Conservation (phyloP, 2,888 invertebrate genomes). For the Stenotaenia linearis region DNA sequence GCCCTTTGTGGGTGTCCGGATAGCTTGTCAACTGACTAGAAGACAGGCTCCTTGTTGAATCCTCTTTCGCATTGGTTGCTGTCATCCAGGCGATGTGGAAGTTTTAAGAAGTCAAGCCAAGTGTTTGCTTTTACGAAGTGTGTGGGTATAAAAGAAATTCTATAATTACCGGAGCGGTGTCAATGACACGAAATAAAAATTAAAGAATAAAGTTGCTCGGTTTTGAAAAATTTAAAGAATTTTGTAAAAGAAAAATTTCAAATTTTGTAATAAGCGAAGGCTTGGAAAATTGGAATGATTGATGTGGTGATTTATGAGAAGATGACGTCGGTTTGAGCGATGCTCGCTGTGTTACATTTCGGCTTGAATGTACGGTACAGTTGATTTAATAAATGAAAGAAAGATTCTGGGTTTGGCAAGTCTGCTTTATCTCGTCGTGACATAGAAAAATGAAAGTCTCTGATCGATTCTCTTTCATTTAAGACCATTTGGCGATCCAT, state of each 20-base stretch:
- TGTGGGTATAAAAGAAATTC: too few relatives aligned
- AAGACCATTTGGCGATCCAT: conserved; percentile 33
- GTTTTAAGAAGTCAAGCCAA: not conserved
- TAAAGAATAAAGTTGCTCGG: too few relatives aligned
- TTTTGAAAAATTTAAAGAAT: too few relatives aligned
- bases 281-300: not conserved
- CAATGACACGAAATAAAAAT: too few relatives aligned
- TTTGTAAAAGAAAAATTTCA: not conserved
- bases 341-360: conserved; percentile 26
- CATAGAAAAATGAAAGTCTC: conserved; percentile 32
- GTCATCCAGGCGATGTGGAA: not conserved
- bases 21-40: not conserved
- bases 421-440: conserved; percentile 32
- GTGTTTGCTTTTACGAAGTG: too few relatives aligned
- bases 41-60: not conserved
- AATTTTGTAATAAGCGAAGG: too few relatives aligned
- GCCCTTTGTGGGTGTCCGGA: conserved; percentile 5
- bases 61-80: not conserved
- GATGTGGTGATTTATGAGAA: conserved; percentile 30
- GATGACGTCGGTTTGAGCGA: conserved; percentile 33
- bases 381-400: conserved; percentile 34
- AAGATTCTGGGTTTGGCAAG: conserved; percentile 31
- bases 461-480: conserved; percentile 34
- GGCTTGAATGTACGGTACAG: conserved; percentile 5
- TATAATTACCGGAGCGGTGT: too few relatives aligned